phyloP scores from a whole-genome alignment of 2,888 invertebrate species.

The Phyllotreta striolata region DNA sequence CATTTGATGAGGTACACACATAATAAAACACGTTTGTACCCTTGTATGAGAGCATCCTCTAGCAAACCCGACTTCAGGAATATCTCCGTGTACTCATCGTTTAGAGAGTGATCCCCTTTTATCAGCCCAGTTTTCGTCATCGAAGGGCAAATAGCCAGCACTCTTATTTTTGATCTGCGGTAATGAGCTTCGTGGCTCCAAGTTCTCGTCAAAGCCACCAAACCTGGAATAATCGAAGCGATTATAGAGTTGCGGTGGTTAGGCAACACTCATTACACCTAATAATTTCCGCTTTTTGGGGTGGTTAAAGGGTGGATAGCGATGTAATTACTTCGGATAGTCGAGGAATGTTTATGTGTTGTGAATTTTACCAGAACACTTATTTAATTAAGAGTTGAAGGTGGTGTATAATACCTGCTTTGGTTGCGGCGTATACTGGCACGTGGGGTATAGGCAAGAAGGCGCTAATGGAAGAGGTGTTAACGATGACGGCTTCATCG shows the following conservation, averaged over 20 bases:
- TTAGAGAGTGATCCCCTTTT: too few relatives aligned
- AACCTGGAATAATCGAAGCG: not conserved
- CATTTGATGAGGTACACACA: too few relatives aligned
- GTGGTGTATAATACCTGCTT: too few relatives aligned
- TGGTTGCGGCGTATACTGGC: constrained; percentile 11
- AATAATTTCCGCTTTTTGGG: constrained; percentile 12
- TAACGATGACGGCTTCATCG: constrained; percentile 37
- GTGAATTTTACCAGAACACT: not conserved
- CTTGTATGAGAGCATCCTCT: too few relatives aligned
- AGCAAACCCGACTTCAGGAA: too few relatives aligned
- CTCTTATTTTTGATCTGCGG: constrained; percentile 61
- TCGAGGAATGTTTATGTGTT: not conserved
- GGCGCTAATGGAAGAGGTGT: constrained; percentile 37
- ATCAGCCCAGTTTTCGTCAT: constrained; percentile 58
- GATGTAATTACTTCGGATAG: constrained; percentile 18
- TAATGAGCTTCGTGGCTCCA: constrained; percentile 45
- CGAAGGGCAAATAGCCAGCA: constrained; percentile 64
- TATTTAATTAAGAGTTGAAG: too few relatives aligned
- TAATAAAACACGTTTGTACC: too few relatives aligned
- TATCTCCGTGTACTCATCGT: too few relatives aligned
- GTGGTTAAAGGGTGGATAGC: not conserved
- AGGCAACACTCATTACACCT: too few relatives aligned
- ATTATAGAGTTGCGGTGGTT: too few relatives aligned
- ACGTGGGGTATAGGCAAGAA: constrained; percentile 13
- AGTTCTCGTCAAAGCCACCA: constrained; percentile 33